Percentiles rank a stretch among this genome's conserved stretches.
phyloP scores from a whole-genome alignment of 2,113 vertebrate species.

The Saccopteryx leptura region DNA sequence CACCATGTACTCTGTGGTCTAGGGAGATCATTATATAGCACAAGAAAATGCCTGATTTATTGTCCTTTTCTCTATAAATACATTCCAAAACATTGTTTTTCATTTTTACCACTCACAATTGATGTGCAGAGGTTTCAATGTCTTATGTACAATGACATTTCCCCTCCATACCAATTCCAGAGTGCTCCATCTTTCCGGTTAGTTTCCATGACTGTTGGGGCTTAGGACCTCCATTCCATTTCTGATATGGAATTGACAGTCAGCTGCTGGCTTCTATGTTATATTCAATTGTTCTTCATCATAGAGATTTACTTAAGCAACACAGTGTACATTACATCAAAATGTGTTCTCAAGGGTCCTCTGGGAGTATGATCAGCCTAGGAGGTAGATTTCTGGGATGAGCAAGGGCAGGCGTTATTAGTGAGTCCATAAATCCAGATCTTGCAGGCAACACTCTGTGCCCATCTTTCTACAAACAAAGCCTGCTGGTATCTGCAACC shows the following conservation, averaged over 20 bases:
- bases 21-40: not conserved
- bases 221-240: conserved; percentile 69
- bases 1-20: not conserved
- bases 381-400: not conserved
- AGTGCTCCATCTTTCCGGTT: conserved; percentile 29
- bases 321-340: not conserved
- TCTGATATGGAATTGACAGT: conserved; percentile 68
- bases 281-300: not conserved
- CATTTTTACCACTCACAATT: conserved; percentile 46
- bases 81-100: conserved; percentile 20
- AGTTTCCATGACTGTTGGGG: conserved; percentile 43
- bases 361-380: too few relatives aligned
- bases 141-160: conserved; percentile 43
- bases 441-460: not conserved
- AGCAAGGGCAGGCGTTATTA: not conserved
- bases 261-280: conserved; percentile 60
- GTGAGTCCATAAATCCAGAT: not conserved
- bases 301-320: not conserved
- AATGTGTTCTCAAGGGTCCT: not conserved
- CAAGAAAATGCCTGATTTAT: conserved; percentile 60
- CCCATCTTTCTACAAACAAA: not conserved
- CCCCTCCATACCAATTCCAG: not conserved
- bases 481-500: not conserved
- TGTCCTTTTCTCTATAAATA: conserved; percentile 53
- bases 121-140: conserved; percentile 58